Evolutionary conservation across 2,113 vertebrate species (phyloP).

Genomic region (Macquaria ambigua): DNA sequence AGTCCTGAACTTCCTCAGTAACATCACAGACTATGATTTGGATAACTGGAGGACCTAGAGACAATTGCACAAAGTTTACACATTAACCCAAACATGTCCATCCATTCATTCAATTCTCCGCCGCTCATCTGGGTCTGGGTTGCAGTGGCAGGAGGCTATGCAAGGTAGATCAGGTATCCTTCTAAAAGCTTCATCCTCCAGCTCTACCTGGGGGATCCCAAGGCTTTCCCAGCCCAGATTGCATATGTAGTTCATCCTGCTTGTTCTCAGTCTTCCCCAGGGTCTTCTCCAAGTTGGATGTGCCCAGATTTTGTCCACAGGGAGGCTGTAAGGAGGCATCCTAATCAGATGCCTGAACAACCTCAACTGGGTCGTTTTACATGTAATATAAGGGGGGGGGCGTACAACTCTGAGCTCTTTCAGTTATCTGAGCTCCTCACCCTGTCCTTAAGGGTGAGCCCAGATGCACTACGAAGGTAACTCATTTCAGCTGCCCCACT

Average conservation of each 20-base stretch:
- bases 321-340: slow-evolving; percentile 11
- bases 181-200: neutral
- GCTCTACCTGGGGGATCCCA: neutral
- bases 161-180: neutral
- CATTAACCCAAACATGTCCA: neutral
- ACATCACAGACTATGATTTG: neutral
- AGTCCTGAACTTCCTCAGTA: neutral
- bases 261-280: neutral
- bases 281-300: slow-evolving; percentile 3
- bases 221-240: slow-evolving; percentile 1
- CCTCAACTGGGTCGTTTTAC: slow-evolving; percentile 21
- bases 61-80: neutral
- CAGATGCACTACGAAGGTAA: slow-evolving; percentile 39
- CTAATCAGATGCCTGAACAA: slow-evolving; percentile 31
- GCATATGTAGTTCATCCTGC: neutral
- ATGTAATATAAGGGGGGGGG: neutral
- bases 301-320: neutral
- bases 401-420: slow-evolving; percentile 15
- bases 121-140: neutral
- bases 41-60: neutral
- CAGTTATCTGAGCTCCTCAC: slow-evolving; percentile 55
- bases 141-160: neutral
- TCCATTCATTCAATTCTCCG: neutral
- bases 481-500: slow-evolving; percentile 31
- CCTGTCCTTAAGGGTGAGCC: slow-evolving; percentile 28